phyloP scores from a whole-genome alignment of 2,113 vertebrate genomes.

The Apistogramma diplotaenia region DNA sequence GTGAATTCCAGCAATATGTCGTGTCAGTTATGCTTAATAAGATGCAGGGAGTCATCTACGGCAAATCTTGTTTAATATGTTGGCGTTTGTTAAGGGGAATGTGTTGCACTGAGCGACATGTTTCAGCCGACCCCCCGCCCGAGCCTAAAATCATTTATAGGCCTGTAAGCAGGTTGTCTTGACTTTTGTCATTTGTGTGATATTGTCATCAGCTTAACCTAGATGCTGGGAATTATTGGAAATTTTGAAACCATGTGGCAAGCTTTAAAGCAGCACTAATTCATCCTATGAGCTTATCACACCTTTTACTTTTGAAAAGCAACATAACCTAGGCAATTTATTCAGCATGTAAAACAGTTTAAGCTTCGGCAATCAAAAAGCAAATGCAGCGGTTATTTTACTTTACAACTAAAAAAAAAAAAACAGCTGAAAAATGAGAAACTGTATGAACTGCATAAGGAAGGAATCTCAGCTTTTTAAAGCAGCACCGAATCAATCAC shows the following conservation, averaged over 20 bases:
- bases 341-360: conserved; percentile 16
- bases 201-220: conserved; percentile 48
- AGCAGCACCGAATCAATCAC: conserved; percentile 25
- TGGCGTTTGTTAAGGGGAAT: not conserved
- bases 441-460: conserved; percentile 18
- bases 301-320: conserved; percentile 38
- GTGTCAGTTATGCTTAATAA: not conserved
- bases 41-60: not conserved
- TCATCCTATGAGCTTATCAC: conserved; percentile 37
- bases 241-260: conserved; percentile 10
- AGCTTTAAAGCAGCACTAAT: conserved; percentile 45
- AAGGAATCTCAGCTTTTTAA: conserved; percentile 8
- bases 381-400: not conserved
- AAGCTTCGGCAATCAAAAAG: conserved; percentile 23
- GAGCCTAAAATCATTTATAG: conserved; percentile 30
- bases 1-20: not conserved
- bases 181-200: conserved; percentile 41
- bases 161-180: conserved; percentile 20
- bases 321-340: conserved; percentile 26
- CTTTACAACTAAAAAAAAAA: not conserved
- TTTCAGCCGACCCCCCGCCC: not conserved
- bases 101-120: conserved; percentile 21
- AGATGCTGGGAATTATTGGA: conserved; percentile 36
- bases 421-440: not conserved
- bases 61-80: not conserved